A percentile compares a stretch with the other conserved stretches of the same genome.
Conservation (phyloP, 2,113 vertebrate genomes). For the Quiscalus mexicanus region DNA sequence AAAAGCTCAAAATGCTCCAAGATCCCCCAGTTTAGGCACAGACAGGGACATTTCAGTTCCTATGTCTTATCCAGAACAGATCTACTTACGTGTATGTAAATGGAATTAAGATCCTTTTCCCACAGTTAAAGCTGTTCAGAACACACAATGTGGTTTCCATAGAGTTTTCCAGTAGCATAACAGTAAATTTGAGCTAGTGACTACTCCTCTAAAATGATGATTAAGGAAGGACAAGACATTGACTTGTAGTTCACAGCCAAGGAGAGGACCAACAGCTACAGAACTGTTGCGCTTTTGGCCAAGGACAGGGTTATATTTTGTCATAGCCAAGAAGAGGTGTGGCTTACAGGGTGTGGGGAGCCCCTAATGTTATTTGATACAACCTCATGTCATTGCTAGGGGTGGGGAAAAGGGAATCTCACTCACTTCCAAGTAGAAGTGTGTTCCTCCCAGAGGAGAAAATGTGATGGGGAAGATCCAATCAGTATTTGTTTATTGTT, state of each 20-base stretch:
- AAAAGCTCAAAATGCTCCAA: background rate
- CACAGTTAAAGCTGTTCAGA: background rate
- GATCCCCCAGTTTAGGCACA: rapidly evolving
- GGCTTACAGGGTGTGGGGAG: background rate
- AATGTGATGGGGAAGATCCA: rapidly evolving
- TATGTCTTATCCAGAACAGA: rapidly evolving
- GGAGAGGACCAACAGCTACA: background rate
- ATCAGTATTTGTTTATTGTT: background rate
- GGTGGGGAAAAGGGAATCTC: background rate
- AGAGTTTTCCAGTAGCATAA: background rate
- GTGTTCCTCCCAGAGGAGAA: background rate
- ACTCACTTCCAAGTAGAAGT: background rate
- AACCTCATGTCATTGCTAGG: background rate
- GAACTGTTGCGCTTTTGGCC: rapidly evolving
- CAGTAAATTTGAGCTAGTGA: background rate
- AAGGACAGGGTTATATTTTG: too few relatives aligned
- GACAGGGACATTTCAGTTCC: rapidly evolving
- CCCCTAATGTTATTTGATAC: background rate
- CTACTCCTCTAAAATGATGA: background rate
- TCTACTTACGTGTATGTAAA: background rate
- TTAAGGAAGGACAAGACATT: background rate
- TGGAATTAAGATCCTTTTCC: background rate
- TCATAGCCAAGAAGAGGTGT: rapidly evolving
- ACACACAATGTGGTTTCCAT: rapidly evolving
- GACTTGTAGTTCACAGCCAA: background rate